phyloP scores from a whole-genome alignment of 2,888 invertebrate species.

The Andrena flavipes region DNA sequence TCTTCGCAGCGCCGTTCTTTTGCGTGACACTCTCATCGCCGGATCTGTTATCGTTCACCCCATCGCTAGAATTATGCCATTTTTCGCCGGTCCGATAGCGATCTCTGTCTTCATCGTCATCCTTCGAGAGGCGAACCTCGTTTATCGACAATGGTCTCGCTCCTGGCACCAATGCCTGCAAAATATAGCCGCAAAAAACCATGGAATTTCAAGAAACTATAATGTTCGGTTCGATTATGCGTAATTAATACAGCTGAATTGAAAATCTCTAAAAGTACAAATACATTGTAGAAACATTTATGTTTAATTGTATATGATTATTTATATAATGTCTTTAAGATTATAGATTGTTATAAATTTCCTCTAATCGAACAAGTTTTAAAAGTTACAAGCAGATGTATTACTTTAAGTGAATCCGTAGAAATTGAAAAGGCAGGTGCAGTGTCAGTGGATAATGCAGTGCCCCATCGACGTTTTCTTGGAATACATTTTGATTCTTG shows the following conservation, averaged over 20 bases:
- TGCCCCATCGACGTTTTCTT: slow-evolving; percentile 85
- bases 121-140: slow-evolving; percentile 84
- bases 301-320: too few relatives aligned
- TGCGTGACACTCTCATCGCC: slow-evolving; percentile 72
- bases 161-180: slow-evolving; percentile 84
- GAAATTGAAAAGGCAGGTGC: slow-evolving; percentile 90
- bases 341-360: background rate
- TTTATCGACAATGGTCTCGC: slow-evolving; percentile 84
- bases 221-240: background rate
- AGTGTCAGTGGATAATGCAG: slow-evolving; percentile 83
- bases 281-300: too few relatives aligned
- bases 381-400: background rate
- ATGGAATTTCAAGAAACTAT: slow-evolving; percentile 20
- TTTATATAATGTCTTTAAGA: background rate
- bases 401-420: slow-evolving; percentile 89
- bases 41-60: slow-evolving; percentile 72
- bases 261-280: too few relatives aligned
- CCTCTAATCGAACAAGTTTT: background rate
- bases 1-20: slow-evolving; percentile 78
- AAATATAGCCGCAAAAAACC: slow-evolving; percentile 1
- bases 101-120: slow-evolving; percentile 83
- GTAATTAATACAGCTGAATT: too few relatives aligned
- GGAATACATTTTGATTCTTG: slow-evolving; percentile 78
- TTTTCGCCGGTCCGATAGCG: slow-evolving; percentile 77
- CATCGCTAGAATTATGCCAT: slow-evolving; percentile 75